These are phyloP conservation scores for Alectoris magna DNA, from an alignment of 2,797 vertebrate genomes.

Conservation along the genomic window DNA sequence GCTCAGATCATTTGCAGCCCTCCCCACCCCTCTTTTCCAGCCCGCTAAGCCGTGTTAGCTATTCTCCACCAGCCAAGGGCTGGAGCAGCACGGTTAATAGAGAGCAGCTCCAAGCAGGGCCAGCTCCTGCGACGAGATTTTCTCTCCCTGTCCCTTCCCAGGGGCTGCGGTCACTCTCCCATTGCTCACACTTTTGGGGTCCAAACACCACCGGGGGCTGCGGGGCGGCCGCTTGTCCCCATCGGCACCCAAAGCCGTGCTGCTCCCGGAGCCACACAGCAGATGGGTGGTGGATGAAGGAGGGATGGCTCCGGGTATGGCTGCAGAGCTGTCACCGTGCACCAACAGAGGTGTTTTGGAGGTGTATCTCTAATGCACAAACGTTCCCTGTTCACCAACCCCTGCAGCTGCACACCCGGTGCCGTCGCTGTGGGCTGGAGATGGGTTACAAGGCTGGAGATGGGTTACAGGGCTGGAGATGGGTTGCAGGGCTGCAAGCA, in stretches of 20 bases:
- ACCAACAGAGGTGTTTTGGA: too few species aligned
- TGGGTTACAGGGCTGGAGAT: accelerated
- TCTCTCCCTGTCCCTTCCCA: slow-evolving; percentile 38
- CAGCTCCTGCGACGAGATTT: slow-evolving; percentile 31
- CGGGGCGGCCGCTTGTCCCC: accelerated
- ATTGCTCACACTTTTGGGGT: slow-evolving; percentile 52
- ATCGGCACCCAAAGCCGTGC: neutral
- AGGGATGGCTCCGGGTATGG: accelerated
- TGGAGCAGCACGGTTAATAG: slow-evolving; percentile 54
- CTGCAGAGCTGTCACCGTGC: neutral
- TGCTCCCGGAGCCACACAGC: neutral
- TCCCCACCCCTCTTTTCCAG: slow-evolving; percentile 61
- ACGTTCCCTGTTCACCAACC: neutral
- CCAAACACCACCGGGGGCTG: slow-evolving; percentile 4
- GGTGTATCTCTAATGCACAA: neutral
- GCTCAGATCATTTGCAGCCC: slow-evolving; percentile 49
- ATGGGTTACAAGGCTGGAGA: accelerated
- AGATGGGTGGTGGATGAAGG: accelerated
- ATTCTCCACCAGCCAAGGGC: slow-evolving; percentile 53
- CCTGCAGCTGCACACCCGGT: too few species aligned
- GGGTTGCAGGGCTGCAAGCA: accelerated
- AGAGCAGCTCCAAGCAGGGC: slow-evolving; percentile 58
- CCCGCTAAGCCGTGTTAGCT: slow-evolving; percentile 62
- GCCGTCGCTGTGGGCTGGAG: accelerated
- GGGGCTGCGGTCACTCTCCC: slow-evolving; percentile 65